These are phyloP conservation scores for Plectrocnemia conspersa DNA, from an alignment of 1,140 invertebrate species.

Conservation along the genomic window DNA sequence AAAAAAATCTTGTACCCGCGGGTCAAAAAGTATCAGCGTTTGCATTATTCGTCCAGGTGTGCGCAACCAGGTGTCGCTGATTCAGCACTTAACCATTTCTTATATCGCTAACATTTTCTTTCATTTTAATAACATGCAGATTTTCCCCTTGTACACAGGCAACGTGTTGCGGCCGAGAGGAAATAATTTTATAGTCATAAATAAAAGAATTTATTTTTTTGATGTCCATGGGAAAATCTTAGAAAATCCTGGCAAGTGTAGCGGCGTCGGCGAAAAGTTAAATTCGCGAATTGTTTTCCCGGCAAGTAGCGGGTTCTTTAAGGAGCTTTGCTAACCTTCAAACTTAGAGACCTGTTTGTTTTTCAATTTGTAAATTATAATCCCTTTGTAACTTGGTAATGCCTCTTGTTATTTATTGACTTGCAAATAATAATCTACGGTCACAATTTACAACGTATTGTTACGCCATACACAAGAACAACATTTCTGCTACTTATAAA, in stretches of 20 bases:
- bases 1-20: too few species aligned
- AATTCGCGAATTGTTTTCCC: too few species aligned
- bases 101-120: background rate
- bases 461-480: background rate
- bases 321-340: conserved; percentile 17
- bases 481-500: too few species aligned
- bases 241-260: background rate
- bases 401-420: conserved; percentile 19
- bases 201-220: background rate
- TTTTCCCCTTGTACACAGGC: background rate
- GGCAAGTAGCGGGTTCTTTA: too few species aligned
- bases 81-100: conserved; percentile 1
- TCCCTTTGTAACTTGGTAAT: conserved; percentile 16
- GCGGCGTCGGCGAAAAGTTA: too few species aligned
- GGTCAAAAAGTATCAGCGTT: too few species aligned
- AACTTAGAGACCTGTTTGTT: conserved; percentile 16
- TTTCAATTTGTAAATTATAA: conserved; percentile 20
- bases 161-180: background rate
- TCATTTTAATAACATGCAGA: conserved; percentile 13
- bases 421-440: conserved; percentile 14
- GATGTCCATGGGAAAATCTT: conserved; percentile 3
- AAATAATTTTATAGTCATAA: background rate
- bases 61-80: conserved; percentile 7
- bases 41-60: too few species aligned
- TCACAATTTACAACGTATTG: background rate